Conservation (phyloP, 2,888 invertebrate genomes). For the Amblyjoppa fuscipennis region DNA sequence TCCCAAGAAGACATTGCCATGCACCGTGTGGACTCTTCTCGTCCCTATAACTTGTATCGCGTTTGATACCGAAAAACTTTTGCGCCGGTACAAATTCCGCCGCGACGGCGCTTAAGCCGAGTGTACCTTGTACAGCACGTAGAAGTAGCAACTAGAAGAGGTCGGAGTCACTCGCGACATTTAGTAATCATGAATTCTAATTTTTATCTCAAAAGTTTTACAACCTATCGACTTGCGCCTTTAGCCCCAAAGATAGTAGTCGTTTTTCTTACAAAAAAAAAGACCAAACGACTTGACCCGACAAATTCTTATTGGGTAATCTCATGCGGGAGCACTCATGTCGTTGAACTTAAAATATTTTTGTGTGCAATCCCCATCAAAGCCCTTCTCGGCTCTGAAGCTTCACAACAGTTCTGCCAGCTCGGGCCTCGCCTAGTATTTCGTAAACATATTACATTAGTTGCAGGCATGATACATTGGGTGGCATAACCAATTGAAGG, state of each 20-base stretch:
- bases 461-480: conserved; percentile 72
- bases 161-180: not conserved
- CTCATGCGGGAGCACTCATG: not conserved
- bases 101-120: not conserved
- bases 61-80: conserved; percentile 14
- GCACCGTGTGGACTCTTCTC: conserved; percentile 20
- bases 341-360: not conserved
- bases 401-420: not conserved
- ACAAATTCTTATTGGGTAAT: not conserved
- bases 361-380: not conserved
- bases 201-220: not conserved
- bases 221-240: not conserved
- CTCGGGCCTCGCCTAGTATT: not conserved
- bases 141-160: not conserved
- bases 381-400: not conserved
- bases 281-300: not conserved
- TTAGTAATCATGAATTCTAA: not conserved
- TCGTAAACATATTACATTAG: conserved; percentile 52
- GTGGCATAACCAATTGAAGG: conserved; percentile 38
- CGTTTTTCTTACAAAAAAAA: too few relatives aligned
- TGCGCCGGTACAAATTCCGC: conserved; percentile 6
- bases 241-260: too few relatives aligned
- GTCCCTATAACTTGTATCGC: conserved; percentile 5
- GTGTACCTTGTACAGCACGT: not conserved
- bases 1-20: conserved; percentile 46